Base-by-base conservation (phyloP, 37 sponge, comb jelly and placozoan species). In the Halichondria panicea region DNA sequence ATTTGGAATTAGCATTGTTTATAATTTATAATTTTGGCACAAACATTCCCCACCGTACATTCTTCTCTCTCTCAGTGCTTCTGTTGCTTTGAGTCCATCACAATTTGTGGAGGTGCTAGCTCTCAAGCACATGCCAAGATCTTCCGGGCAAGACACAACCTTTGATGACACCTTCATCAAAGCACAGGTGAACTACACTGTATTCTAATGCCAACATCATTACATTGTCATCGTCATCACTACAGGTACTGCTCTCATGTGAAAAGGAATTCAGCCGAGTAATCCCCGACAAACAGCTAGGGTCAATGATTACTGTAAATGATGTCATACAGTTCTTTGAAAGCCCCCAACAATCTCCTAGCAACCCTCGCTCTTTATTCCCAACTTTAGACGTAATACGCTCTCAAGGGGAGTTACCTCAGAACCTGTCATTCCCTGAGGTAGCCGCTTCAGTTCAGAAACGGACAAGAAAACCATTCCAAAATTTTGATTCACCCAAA, bases 361-460 rank as follows among this genome's bases (percentile, higher is more conserved):
- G 44, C 13, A 27, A 41, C 63, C 37, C 72, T 46, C 71, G 31
- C 43, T 50, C 19, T 38, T 37, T 66, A 39, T 62, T 66, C 39
- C n/a, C n/a, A n/a, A n/a, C n/a, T n/a, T n/a, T n/a, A n/a, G n/a
- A n/a, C n/a, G n/a, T n/a, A n/a, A n/a, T n/a, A n/a, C 32, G 24
- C 31, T n/a, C 40, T 2, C 54, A 56, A 22, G 40, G 28, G 39
- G 21, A 46, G 0, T 43, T 82, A 5, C 89, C 89, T 12, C 62
- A 37, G 1, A 88, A 88, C 63, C 84, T 88, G 41, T 88, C 89
- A 11, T n/a, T 87, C 12, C 68, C 66, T 35, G 25, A 53, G 13
- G 58, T 63, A 9, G 73, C 37, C 38, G 45, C 27, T 0, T 50
- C 48, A 58, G 40, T 55, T 60, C 68, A 70, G 41, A 34, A 30